These are phyloP conservation scores for Micronycteris hirsuta DNA, from an alignment of 2,113 vertebrate species.

Conservation along the genomic window DNA sequence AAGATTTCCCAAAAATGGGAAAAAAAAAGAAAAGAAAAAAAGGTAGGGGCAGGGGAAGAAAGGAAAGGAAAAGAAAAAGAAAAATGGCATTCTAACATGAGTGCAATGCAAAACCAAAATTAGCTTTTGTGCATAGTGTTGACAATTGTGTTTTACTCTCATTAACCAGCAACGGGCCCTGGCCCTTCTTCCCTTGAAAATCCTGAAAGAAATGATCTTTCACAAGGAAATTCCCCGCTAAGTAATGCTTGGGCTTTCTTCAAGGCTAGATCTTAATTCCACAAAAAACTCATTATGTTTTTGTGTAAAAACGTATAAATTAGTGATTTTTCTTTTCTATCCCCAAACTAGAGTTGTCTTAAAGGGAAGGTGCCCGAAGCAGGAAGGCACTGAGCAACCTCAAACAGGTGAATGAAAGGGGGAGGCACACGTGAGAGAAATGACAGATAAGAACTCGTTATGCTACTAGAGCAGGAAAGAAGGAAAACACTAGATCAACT, in stretches of 20 bases:
- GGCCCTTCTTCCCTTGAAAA: background rate
- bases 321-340: background rate
- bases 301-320: background rate
- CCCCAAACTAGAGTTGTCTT: background rate
- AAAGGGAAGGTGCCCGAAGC: background rate
- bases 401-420: background rate
- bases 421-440: background rate
- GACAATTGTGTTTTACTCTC: background rate
- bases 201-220: background rate
- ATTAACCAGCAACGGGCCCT: background rate
- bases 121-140: background rate
- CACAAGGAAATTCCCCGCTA: background rate
- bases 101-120: background rate
- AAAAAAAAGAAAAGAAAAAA: no score
- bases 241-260: background rate
- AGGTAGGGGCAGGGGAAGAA: no score
- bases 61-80: background rate
- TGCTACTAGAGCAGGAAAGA: background rate
- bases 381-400: background rate
- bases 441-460: fast-evolving
- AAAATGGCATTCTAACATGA: background rate
- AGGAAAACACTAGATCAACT: background rate
- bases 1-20: background rate
- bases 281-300: background rate
- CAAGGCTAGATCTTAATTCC: background rate